Percentiles rank a stretch among this genome's conserved stretches.
These are phyloP conservation scores for Tinea pellionella DNA, from an alignment of 2,888 invertebrate genomes.

Conservation along the genomic window DNA sequence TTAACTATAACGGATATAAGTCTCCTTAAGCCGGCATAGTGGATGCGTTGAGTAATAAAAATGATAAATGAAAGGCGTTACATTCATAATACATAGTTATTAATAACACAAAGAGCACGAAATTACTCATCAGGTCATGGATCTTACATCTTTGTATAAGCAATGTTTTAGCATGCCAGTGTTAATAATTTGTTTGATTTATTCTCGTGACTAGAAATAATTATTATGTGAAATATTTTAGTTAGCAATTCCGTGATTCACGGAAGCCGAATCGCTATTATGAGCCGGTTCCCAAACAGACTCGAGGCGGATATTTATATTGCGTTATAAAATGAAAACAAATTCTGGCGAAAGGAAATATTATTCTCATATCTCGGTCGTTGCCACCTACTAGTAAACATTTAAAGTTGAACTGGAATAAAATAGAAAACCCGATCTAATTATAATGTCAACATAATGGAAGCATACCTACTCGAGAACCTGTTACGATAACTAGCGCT, in stretches of 20 bases:
- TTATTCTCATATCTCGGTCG: not conserved
- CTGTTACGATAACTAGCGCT: slow-evolving; percentile 6
- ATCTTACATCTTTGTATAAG: not conserved
- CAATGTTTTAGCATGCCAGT: not conserved
- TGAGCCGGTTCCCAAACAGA: not conserved
- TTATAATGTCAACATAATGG: slow-evolving; percentile 2
- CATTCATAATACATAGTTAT: too few species aligned
- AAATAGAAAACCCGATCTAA: not conserved
- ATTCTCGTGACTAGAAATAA: slow-evolving; percentile 1
- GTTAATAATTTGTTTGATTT: slow-evolving; percentile 1
- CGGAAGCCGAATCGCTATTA: not conserved
- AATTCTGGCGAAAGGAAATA: not conserved
- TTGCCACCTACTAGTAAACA: not conserved
- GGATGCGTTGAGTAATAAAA: too few species aligned
- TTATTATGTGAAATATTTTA: not conserved
- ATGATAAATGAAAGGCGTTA: too few species aligned
- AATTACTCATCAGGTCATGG: not conserved
- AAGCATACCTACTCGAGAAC: not conserved
- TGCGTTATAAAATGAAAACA: slow-evolving; percentile 3
- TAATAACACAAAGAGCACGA: not conserved
- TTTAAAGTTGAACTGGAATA: not conserved
- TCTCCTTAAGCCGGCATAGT: too few species aligned
- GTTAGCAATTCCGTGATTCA: slow-evolving; percentile 1
- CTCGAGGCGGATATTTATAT: slow-evolving; percentile 4
- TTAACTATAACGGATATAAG: too few species aligned